phyloP scores from a whole-genome alignment of 2,797 vertebrate species.

The Danionella dracula region DNA sequence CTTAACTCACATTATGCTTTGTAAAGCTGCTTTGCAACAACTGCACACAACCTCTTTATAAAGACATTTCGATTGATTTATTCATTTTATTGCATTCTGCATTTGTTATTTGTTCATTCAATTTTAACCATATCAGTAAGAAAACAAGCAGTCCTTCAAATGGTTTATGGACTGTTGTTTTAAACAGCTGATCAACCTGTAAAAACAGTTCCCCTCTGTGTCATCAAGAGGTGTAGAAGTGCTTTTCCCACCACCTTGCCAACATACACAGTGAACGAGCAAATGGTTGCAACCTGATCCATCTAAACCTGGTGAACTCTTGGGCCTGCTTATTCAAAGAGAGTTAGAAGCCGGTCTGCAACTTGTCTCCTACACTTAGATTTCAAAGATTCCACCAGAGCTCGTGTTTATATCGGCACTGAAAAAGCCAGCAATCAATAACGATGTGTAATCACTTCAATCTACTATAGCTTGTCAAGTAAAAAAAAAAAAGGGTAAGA shows the following conservation, averaged over 20 bases:
- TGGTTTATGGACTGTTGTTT: background rate
- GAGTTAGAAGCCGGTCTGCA: background rate
- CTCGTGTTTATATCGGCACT: background rate
- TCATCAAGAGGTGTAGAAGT: background rate
- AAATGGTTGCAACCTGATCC: conserved; percentile 21
- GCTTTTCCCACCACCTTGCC: conserved; percentile 17
- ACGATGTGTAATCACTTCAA: background rate
- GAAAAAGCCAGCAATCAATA: background rate
- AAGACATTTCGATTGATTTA: too few species aligned
- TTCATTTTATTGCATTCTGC: too few species aligned
- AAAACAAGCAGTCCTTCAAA: background rate
- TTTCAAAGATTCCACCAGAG: background rate
- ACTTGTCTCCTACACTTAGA: background rate
- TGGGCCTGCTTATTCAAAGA: conserved; percentile 4
- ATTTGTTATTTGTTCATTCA: too few species aligned
- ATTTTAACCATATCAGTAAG: too few species aligned
- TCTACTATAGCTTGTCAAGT: background rate
- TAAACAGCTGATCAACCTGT: background rate
- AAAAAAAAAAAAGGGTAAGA: background rate
- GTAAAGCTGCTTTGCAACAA: too few species aligned
- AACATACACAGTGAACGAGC: conserved; percentile 12
- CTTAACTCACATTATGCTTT: too few species aligned
- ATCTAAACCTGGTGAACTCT: background rate
- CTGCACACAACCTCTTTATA: too few species aligned
- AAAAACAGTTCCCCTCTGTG: background rate